phyloP scores from a whole-genome alignment of 2,888 invertebrate genomes.

The Melieria crassipennis region DNA sequence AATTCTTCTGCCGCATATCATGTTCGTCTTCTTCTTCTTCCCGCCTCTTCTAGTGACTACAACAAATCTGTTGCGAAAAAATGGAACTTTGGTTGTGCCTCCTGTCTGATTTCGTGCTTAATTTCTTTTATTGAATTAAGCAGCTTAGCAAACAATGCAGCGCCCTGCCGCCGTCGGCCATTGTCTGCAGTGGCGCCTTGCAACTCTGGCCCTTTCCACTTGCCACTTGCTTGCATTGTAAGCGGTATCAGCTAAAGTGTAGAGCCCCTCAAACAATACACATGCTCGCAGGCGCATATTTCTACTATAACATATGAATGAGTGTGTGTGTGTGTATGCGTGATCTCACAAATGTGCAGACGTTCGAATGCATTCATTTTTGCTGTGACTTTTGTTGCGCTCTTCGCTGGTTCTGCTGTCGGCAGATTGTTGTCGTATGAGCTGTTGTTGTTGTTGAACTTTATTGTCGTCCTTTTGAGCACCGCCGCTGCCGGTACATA shows the following conservation, averaged over 20 bases:
- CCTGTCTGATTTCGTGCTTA: constrained; percentile 47
- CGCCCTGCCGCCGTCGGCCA: background rate
- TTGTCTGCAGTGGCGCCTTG: no score
- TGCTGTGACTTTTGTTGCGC: background rate
- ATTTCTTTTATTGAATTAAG: constrained; percentile 57
- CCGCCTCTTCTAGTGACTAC: no score
- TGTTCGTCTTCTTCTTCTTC: no score
- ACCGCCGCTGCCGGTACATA: constrained; percentile 34
- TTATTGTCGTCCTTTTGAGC: background rate
- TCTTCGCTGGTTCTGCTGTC: background rate
- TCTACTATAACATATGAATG: background rate
- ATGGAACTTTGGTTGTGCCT: background rate
- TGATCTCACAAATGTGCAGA: background rate
- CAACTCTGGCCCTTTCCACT: no score
- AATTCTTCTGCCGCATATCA: no score
- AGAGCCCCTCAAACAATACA: background rate
- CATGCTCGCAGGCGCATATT: background rate
- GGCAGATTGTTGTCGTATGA: background rate
- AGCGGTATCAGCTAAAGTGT: background rate
- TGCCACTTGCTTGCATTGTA: background rate
- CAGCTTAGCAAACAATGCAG: background rate
- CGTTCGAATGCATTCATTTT: constrained; percentile 1
- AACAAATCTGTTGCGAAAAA: no score
- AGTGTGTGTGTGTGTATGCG: background rate
- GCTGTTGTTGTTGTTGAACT: background rate